Base-by-base conservation (phyloP, 2,113 vertebrate species). In the Neopipo cinnamomea region DNA sequence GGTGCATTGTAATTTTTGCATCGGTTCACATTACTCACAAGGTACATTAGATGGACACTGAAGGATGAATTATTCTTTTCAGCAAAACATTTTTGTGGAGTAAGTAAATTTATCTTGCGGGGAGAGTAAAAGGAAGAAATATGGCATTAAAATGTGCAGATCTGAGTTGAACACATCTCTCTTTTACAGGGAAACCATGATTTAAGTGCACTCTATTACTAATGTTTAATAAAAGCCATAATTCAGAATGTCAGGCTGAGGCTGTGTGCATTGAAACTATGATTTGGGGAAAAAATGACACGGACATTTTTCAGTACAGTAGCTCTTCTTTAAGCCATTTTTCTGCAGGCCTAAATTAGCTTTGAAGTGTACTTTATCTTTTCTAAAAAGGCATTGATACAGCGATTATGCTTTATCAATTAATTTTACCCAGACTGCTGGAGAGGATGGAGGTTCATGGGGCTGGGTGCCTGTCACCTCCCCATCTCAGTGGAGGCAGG, bases 141-240 rank as follows among this genome's bases (percentile, higher is more conserved):
- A 95, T 92, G 91, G 90, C 91, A 94, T 94, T 97, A 92, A 94
- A 97, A 95, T 95, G 84, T 96, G 94, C 85, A 96, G 91, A 95
- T 95, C 75, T 73, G 92, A 91, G 95, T 94, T 84, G 85, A 96
- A 88, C 89, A 81, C 94, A 95, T 93, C 96, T 97, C 94, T 97
- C 96, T 97, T 94, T 97, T 97, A 96, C 93, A 97, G 97, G 86
- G 92, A 96, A 97, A 96, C 95, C 92, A 94, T 97, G 97, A 97
- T 97, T 97, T 97, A 97, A 96, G 94, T 95, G 95, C 91, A 96
- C 94, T 97, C 96, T 96, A 96, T 97, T 97, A 97, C 96, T 97
- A 96, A 97, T 97, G 96, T 97, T 97, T 97, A 97, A 97, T 97
- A 97, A 97, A 97, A 97, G 93, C 88, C 96, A 97, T 97, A 97